Conservation (phyloP, 2,888 invertebrate species). For the Oligia fasciuncula region DNA sequence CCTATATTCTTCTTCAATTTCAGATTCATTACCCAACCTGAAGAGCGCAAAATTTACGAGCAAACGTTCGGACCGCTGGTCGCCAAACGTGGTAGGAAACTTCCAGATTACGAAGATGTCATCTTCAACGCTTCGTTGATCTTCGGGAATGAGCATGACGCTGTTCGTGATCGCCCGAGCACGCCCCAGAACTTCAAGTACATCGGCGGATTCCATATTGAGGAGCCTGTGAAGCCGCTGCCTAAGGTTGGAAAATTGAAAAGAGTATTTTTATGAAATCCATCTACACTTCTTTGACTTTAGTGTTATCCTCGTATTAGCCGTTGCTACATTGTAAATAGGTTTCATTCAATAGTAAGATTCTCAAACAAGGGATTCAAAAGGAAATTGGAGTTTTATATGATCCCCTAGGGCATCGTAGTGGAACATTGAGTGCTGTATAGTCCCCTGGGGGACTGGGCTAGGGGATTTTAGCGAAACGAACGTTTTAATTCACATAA, state of each 20-base stretch:
- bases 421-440: too few species aligned
- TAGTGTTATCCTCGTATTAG: too few species aligned
- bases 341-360: too few species aligned
- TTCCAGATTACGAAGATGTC: constrained; percentile 70
- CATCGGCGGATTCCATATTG: constrained; percentile 79
- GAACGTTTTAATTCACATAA: too few species aligned
- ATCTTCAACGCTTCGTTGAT: constrained; percentile 76
- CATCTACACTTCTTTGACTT: not conserved
- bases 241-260: constrained; percentile 70
- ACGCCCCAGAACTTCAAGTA: constrained; percentile 76
- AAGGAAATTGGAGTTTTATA: too few species aligned
- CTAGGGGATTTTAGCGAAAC: too few species aligned
- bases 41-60: constrained; percentile 63
- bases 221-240: constrained; percentile 71
- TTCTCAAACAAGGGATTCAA: too few species aligned
- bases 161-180: constrained; percentile 69
- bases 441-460: too few species aligned
- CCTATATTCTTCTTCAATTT: not conserved
- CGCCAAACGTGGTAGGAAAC: constrained; percentile 63
- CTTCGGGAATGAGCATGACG: constrained; percentile 75
- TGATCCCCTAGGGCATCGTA: too few species aligned
- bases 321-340: too few species aligned
- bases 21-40: constrained; percentile 55
- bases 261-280: not conserved
- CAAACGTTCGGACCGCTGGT: constrained; percentile 67